Base-by-base conservation (phyloP, 2,888 invertebrate genomes). In the Patella depressa region DNA sequence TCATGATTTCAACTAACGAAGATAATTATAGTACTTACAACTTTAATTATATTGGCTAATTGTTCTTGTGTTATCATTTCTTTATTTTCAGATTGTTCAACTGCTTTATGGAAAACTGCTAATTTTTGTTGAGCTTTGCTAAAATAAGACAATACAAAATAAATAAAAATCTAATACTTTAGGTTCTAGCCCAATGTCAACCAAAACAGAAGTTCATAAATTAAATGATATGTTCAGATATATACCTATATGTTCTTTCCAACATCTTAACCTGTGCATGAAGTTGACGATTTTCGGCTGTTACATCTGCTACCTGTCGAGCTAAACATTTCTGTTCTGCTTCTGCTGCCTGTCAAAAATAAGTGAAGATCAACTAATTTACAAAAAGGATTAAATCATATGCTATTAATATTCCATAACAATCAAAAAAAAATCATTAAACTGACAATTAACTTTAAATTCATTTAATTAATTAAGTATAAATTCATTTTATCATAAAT, bases 81-180 rank as follows among this genome's bases (percentile, higher is more conserved):
- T 77, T 89, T 90, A 72, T 82, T 81, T 74, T 89, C 89, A 5
- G 90, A 87, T 19, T 87, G 84, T 76, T 89, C 88, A 53, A 91
- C 82, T 4, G 88, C 89, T 74, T 84, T 85, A 79, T 89, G 87
- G 72, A 90, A 78, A 15, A 88, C 81, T 72, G 84, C 77, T 81
- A 89, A 84, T 79, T 88, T 88, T 76, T 87, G 85, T 77, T 89
- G 88, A 9, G 87, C 81, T 81, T 87, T 89, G 77, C 90, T 89
- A 83, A 3, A 80, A 83, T 53, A n/a, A 55, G 53, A 72, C 5
- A 53, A 17, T 45, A 45, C 45, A 45, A 45, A 45, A 45, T 45
- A 45, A 45, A 45, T 45, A 45, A 45, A 45, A 1, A 45, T 45
- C 9, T 9, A 9, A 45, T 45, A 0, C n/a, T 65, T 19, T 65